Base-by-base conservation (phyloP, 2,797 vertebrate genomes). In the Taeniopygia guttata region DNA sequence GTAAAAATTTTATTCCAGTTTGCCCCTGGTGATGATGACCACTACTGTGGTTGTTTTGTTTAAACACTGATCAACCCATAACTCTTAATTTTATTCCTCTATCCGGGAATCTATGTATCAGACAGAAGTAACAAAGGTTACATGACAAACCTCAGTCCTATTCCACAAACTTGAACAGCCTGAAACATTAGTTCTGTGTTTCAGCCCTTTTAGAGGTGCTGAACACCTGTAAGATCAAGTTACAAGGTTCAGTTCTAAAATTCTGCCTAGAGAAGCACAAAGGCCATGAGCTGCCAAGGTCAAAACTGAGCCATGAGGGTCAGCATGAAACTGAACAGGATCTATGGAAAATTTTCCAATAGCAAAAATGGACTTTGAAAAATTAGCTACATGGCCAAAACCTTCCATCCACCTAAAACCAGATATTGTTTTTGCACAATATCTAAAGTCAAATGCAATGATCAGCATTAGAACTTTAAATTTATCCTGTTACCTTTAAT, bases 21-120 rank as follows among this genome's bases (percentile, higher is more conserved):
- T 54, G 11, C 7, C 19, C 11, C 8, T 17, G 1, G 59, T 22
- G 13, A 42, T 16, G 27, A 59, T 0, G 2, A 64, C 12, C 0
- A 1, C 36, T 26, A 11, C 11, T 48, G 3, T 7, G 6, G 29
- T 27, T 48, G 52, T 30, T 64, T 25, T 3, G 7, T 30, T 68
- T 64, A 60, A 49, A 5, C 51, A 32, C 30, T 7, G 16, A 82
- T 69, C n/a, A 69, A 69, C 13, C 11, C 18, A 3, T 21, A 85
- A 77, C 36, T 32, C 16, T 38, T 20, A 9, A 42, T 36, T 73
- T 63, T 16, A 16, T 14, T 22, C 36, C 19, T 54, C 49, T 23
- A 25, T 27, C 19, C 48, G 18, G 22, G 40, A 68, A 93, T 38
- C 16, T 32, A 21, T 0, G 1, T 27, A 38, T 54, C 64, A 78